Evolutionary conservation across 2,888 invertebrate genomes (phyloP), one percentile per base, ranked within the genome.

Genomic region (Drosophila fungiperda): DNA sequence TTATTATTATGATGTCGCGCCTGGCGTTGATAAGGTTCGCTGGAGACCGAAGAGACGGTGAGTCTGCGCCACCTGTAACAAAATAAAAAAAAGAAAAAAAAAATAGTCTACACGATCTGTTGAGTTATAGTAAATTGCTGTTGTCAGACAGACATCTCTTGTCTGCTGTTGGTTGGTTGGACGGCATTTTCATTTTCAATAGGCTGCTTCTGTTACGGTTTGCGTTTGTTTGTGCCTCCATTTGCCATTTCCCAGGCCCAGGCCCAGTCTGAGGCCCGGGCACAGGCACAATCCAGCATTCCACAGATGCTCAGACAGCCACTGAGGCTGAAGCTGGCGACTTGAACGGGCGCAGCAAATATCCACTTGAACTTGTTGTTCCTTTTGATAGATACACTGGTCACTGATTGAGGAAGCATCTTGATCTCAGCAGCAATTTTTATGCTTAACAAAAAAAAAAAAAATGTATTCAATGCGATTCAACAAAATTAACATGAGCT

Each of bases 131-230:
- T 36, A 54, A 50, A 71, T 63, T 61, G 76, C 52, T 48, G 38
- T 54, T 48, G 45, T 23, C 45, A 45, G 45, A 23, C 45, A 45
- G 23, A 45, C 45, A 8, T 23, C 45, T 8, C 45, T 45, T 45
- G 45, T 45, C 45, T 55, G 54, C 17, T 11, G 33, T 20, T 65
- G 15, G 15, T 45, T 52, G 52, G 48, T 33, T 52, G 45, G 9
- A 65, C 73, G 69, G 64, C 64, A 59, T 71, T 69, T 76, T 70
- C 48, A 38, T 69, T 69, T 78, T 78, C 82, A 78, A 77, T 76
- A 57, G 76, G 33, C 17, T 66, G 65, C 70, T 48, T 53, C 58
- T 80, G 80, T 63, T 62, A 35, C 45, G 40, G 17, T 36, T 50
- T 26, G 38, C 20, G n/a, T 26, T 36, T 40, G 35, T 42, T 32